Evolutionary conservation across 92 coral and sea anemone species (phyloP), one percentile per base, ranked within the genome.

Genomic region (Muricea muricata): DNA sequence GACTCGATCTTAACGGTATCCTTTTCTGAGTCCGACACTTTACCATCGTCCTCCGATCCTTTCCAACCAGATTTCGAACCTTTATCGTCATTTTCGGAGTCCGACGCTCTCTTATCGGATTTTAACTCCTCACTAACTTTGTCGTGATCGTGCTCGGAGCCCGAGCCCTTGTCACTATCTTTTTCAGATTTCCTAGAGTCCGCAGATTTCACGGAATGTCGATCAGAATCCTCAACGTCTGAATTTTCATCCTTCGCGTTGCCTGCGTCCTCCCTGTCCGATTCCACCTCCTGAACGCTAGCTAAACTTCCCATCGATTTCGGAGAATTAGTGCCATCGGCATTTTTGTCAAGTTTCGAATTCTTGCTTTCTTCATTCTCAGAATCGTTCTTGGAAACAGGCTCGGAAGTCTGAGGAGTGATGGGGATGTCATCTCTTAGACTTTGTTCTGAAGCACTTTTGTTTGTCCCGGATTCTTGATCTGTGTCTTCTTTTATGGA

Each of bases 1-100:
- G 65, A 57, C 65, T 4, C 65, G 21, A n/a, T 1, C 15, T 31
- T 31, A 4, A 7, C 48, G 24, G 75, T 33, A 32, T 68, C 75
- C n/a, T 68, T 68, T 26, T 68, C 79, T 35, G 79, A 73, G 30
- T n/a, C 65, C 65, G 65, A 57, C 30, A n/a, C 65, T 57, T 57
- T 28, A 2, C 39, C 31, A 26, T 9, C 39, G 21, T 37, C 2
- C 15, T 31, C 70, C 70, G 39, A 63, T 1, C 1, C 70, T 63
- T 33, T 40, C 18, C 60, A 25, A 71, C 42, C 78, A 18, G 28
- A 23, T 0, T 71, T 35, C 52, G 68, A 3, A 4, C 7, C 54
- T 39, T 73, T 74, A 24, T 24, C 21, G 21, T 77, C 83, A 29
- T 33, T n/a, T 12, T 46, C 89, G 29, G 84, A 37, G 25, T 73